Conservation (phyloP, 2,888 invertebrate species). For the Drosophila cracens region DNA sequence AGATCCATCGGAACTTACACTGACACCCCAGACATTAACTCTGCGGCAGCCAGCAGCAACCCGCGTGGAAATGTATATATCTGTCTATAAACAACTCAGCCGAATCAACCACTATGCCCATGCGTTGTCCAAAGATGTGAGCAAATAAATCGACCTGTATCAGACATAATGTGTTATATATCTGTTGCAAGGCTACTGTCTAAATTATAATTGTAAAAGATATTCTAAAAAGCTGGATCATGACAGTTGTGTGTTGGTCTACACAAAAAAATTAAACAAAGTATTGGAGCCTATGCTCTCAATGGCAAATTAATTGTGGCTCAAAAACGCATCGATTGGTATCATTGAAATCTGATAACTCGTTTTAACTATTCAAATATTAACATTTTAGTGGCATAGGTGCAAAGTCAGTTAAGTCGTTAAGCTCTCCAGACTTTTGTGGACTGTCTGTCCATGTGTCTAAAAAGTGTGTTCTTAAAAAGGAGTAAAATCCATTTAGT, state of each 20-base stretch:
- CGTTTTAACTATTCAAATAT: background rate
- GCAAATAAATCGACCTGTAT: slow-evolving; percentile 19
- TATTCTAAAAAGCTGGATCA: background rate
- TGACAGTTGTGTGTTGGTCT: background rate
- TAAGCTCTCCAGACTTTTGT: background rate
- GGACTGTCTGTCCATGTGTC: too few species aligned
- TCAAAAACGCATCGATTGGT: background rate
- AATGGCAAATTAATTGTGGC: background rate
- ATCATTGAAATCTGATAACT: background rate
- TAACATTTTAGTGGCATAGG: background rate
- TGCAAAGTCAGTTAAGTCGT: background rate
- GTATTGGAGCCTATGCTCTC: background rate
- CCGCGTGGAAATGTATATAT: too few species aligned
- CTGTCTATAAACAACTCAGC: background rate
- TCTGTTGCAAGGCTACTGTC: background rate
- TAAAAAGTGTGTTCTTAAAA: background rate
- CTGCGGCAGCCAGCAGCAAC: background rate
- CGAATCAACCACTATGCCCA: background rate
- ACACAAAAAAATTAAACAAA: background rate
- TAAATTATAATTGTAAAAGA: background rate
- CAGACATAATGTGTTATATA: background rate
- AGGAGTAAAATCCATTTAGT: background rate
- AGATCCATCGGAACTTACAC: background rate
- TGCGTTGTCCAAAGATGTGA: slow-evolving; percentile 5
- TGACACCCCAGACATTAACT: background rate